Base-by-base conservation (phyloP, 2,797 vertebrate species). In the Myotis vivesi region DNA sequence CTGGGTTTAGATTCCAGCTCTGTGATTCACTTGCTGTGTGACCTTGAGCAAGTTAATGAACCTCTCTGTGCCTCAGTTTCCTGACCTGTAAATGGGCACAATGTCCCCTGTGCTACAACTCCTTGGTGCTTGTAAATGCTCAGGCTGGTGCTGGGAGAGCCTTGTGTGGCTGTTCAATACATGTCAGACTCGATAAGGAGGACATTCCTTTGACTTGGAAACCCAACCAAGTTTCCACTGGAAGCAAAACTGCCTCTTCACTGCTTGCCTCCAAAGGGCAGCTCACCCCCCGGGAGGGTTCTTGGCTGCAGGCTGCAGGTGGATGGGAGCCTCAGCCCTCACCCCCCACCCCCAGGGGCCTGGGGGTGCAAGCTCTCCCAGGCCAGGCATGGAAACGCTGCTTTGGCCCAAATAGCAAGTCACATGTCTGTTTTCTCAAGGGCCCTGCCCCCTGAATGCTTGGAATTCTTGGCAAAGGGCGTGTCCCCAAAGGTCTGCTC, bases 381-480 rank as follows among this genome's bases (percentile, higher is more conserved):
- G 91, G 46, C 41, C 92, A 1, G 4, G 84, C 49, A 20, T 71
- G 55, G 25, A 95, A 76, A 75, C 8, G 46, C 59, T 36, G 71
- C 20, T 3, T 62, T 8, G 36, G 66, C 66, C 19, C 41, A 46
- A 57, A 53, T 12, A 94, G 33, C 80, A 44, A 41, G 19, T 86
- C 88, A 33, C 62, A 23, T 41, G 22, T 36, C 79, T 90, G 87
- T 94, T 94, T 97, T 64, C 73, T 90, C 75, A 64, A 88, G 89
- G 30, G 77, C 79, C 28, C 53, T 8, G 7, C 62, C 75, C 51
- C 68, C 57, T 64, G 71, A 75, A 95, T 97, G 94, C 94, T 87
- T 82, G 94, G 87, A 77, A 92, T 95, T 93, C 85, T 90, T 93
- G 76, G 94, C 92, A 38, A 25, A 82, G 20, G 51, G 44, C 59